A percentile compares a stretch with the other conserved stretches of the same genome.
phyloP scores from a whole-genome alignment of 2,888 invertebrate genomes.

The Brachypalpus laphriformis region DNA sequence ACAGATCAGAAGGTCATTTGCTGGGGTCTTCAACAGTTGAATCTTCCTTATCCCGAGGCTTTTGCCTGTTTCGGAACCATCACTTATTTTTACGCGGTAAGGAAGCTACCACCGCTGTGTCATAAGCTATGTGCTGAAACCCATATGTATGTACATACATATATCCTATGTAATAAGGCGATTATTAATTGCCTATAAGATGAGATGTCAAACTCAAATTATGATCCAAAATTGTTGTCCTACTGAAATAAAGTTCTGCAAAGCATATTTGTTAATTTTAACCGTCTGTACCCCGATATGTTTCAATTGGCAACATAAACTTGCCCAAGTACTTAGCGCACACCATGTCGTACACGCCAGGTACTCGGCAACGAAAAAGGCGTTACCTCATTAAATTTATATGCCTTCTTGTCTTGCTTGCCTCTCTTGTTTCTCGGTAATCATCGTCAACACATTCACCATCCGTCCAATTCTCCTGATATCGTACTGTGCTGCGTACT shows the following conservation, averaged over 20 bases:
- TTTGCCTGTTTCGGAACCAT: too few species aligned
- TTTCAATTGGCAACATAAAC: background rate
- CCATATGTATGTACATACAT: too few species aligned
- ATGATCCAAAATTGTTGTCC: background rate
- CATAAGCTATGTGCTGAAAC: too few species aligned
- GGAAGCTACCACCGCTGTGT: too few species aligned
- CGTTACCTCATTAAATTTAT: slow-evolving; percentile 29
- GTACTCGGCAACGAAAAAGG: background rate
- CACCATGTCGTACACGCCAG: background rate
- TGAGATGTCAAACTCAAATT: background rate
- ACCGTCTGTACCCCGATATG: background rate
- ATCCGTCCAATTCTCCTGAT: background rate
- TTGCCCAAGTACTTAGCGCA: background rate
- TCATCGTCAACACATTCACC: background rate
- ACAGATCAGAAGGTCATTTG: too few species aligned
- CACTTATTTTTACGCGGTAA: too few species aligned
- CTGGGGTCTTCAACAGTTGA: too few species aligned
- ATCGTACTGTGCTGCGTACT: background rate
- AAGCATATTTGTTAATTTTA: background rate
- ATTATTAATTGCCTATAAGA: too few species aligned
- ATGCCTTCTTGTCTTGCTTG: slow-evolving; percentile 2
- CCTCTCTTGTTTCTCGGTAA: background rate
- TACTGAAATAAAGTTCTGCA: background rate
- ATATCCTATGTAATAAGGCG: too few species aligned
- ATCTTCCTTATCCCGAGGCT: too few species aligned